Conservation (phyloP, 2,113 vertebrate genomes). For the Hemiscyllium ocellatum region DNA sequence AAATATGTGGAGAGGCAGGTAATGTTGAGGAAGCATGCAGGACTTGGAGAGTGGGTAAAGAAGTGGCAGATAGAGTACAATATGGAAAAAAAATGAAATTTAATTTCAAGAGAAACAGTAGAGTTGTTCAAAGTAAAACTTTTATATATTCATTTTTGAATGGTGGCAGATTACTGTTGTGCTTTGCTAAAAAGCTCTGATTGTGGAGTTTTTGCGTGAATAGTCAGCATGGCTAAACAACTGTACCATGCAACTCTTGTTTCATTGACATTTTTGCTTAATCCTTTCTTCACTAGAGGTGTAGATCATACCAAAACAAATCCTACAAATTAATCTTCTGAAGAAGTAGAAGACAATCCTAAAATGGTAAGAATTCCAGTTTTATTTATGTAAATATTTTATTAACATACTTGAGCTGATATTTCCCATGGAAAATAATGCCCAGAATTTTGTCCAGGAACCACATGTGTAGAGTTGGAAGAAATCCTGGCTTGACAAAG, state of each 20-base stretch:
- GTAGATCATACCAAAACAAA: neutral
- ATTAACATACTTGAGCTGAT: neutral
- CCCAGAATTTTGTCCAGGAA: too few relatives aligned
- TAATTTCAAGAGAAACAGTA: neutral
- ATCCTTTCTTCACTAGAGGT: neutral
- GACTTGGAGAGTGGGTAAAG: too few relatives aligned
- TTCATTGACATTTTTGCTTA: neutral
- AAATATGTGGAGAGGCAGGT: too few relatives aligned
- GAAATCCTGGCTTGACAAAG: too few relatives aligned
- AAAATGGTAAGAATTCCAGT: neutral
- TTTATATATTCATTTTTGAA: neutral
- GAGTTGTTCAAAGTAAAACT: neutral
- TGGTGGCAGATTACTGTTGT: neutral
- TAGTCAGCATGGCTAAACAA: neutral
- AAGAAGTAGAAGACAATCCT: neutral
- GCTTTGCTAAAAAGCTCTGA: neutral
- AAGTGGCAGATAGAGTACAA: too few relatives aligned
- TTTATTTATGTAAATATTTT: neutral
- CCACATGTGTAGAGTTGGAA: too few relatives aligned
- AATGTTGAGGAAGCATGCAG: too few relatives aligned
- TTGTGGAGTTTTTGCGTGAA: neutral
- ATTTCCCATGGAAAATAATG: neutral
- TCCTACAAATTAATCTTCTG: neutral
- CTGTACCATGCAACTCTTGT: neutral
- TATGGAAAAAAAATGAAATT: neutral